phyloP scores from a whole-genome alignment of 2,797 vertebrate genomes.

The Rhinella marina region DNA sequence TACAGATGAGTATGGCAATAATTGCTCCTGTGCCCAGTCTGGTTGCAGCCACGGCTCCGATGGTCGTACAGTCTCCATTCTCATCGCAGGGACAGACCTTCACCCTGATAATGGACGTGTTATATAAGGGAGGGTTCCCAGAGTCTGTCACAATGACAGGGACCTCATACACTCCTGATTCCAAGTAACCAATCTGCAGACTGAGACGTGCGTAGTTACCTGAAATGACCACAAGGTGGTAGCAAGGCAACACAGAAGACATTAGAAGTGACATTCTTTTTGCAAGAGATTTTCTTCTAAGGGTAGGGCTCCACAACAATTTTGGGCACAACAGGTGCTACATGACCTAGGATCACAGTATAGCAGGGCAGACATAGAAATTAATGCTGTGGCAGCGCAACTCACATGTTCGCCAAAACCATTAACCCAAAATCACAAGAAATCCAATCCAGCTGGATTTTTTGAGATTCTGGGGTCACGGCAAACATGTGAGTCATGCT shows the following conservation, averaged over 20 bases:
- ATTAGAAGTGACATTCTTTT: neutral
- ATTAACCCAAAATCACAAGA: too few species aligned
- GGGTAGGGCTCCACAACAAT: too few species aligned
- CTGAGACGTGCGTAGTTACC: constrained; percentile 89
- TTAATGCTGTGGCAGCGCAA: too few species aligned
- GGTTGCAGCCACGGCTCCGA: constrained; percentile 86
- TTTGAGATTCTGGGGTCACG: too few species aligned
- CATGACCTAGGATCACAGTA: too few species aligned
- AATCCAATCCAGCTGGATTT: too few species aligned
- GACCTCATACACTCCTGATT: constrained; percentile 89
- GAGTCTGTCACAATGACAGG: constrained; percentile 90
- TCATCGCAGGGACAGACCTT: constrained; percentile 94
- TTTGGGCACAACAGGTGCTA: too few species aligned
- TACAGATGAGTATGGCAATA: constrained; percentile 91
- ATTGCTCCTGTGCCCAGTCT: constrained; percentile 92
- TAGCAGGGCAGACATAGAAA: too few species aligned
- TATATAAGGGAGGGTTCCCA: constrained; percentile 90
- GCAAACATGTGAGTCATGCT: too few species aligned
- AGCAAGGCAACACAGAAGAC: neutral
- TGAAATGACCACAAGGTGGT: constrained; percentile 62
- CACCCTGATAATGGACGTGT: constrained; percentile 89
- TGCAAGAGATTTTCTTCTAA: neutral
- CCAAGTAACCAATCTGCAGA: constrained; percentile 86
- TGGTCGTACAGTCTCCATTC: constrained; percentile 89
- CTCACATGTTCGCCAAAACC: too few species aligned